Evolutionary conservation across 92 coral and sea anemone genomes (phyloP), one percentile per base, ranked within the genome.

Genomic region (Zoanthus sansibaricus): DNA sequence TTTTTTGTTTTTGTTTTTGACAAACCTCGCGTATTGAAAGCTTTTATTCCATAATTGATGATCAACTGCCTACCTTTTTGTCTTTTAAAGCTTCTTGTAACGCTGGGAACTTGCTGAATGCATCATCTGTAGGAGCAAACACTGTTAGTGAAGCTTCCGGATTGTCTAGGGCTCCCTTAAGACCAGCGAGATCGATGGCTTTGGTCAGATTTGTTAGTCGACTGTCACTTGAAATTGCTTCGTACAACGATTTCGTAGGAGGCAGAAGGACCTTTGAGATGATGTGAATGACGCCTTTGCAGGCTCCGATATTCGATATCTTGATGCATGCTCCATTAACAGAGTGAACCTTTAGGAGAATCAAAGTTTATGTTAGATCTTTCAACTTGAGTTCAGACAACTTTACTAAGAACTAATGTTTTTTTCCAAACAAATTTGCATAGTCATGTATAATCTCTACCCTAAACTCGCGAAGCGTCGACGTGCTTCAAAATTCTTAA

Each of bases 271-370:
- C 93, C 74, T 87, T 91, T 10, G 82, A 87, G 75, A 95, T 93
- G 82, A 95, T 92, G 86, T 95, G 96, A 66, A 95, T 93, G 12
- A 95, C 94, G 46, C 98, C 90, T 45, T 88, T 91, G 37, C 98
- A 95, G 59, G 92, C 91, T 33, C 83, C 93, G 15, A 95, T 54
- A 85, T 95, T 92, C 77, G 96, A 83, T 59, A 76, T 87, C 18
- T 84, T 86, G 37, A 95, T 44, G 51, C 98, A 95, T 9, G 91
- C 91, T 62, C 92, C 95, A 58, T 95, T 85, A 13, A 92, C 98
- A 15, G 96, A 86, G 78, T 92, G 90, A 8, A 95, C 93, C 98
- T 95, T 5, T 14, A 69, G 47, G 16, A 69, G 69, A 37, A 37
- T 37, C 42, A 37, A 37, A 37, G 42, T 37, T 37, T 37, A 37